Evolutionary conservation across 2,113 vertebrate species (phyloP).

Genomic region (Istiophorus platypterus): DNA sequence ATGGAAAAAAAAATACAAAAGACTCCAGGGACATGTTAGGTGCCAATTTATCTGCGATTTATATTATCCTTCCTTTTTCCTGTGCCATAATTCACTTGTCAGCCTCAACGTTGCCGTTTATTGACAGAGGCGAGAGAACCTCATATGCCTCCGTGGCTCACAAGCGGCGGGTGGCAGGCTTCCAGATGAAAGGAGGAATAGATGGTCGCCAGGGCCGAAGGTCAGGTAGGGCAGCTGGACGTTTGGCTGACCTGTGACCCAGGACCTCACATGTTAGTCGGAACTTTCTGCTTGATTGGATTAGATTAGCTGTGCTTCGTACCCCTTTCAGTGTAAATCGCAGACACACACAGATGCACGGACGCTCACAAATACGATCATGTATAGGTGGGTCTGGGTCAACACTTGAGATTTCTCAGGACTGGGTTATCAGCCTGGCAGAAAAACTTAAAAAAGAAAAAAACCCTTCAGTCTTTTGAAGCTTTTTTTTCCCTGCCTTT

Average conservation of each 20-base stretch:
- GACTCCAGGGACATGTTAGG: conserved; percentile 45
- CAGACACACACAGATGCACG: conserved; percentile 13
- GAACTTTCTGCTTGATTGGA: conserved; percentile 67
- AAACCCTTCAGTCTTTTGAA: not conserved
- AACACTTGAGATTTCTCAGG: conserved; percentile 6
- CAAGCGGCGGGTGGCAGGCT: conserved; percentile 42
- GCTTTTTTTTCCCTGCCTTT: not conserved
- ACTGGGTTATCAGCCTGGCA: not conserved
- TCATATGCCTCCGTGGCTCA: conserved; percentile 44
- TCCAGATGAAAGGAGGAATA: conserved; percentile 73
- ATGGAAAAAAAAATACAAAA: conserved; percentile 66
- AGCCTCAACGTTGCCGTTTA: conserved; percentile 36
- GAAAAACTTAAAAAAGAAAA: no score
- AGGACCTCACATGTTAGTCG: conserved; percentile 62
- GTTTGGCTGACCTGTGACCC: conserved; percentile 77
- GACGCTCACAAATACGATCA: conserved; percentile 16
- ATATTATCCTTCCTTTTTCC: conserved; percentile 46
- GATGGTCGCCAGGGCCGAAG: conserved; percentile 62
- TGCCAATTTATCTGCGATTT: conserved; percentile 70
- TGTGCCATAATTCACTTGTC: conserved; percentile 61
- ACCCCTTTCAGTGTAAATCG: conserved; percentile 50
- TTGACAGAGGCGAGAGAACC: conserved; percentile 48
- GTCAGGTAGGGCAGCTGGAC: conserved; percentile 77
- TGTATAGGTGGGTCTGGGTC: not conserved
- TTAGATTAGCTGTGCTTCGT: conserved; percentile 66